Conservation (phyloP, 2,888 invertebrate species). For the Drosophila monieri region DNA sequence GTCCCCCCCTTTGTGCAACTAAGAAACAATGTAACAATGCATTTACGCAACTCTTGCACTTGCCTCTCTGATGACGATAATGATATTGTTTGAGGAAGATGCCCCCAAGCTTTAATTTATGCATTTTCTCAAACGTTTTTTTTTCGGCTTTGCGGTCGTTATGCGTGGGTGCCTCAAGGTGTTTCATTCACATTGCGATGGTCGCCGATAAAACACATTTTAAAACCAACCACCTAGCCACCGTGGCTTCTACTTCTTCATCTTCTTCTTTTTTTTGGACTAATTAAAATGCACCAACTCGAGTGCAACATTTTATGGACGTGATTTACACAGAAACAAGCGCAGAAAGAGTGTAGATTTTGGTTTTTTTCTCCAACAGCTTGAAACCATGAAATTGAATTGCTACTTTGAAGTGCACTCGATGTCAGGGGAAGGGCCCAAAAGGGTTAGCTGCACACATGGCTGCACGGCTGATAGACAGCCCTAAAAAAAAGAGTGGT, state of each 20-base stretch:
- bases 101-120: slow-evolving; percentile 45
- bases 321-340: slow-evolving; percentile 60
- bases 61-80: slow-evolving; percentile 13
- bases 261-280: slow-evolving; percentile 12
- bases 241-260: slow-evolving; percentile 10
- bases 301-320: slow-evolving; percentile 68
- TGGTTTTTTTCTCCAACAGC: not conserved
- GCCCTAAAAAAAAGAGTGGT: slow-evolving; percentile 8
- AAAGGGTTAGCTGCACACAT: slow-evolving; percentile 75
- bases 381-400: slow-evolving; percentile 79
- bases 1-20: not conserved
- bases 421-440: slow-evolving; percentile 47
- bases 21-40: slow-evolving; percentile 40
- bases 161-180: slow-evolving; percentile 60
- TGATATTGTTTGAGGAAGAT: slow-evolving; percentile 10
- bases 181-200: slow-evolving; percentile 61
- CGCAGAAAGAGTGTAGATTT: slow-evolving; percentile 9
- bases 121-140: slow-evolving; percentile 51
- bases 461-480: slow-evolving; percentile 72
- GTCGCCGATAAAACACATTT: slow-evolving; percentile 50
- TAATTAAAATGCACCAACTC: slow-evolving; percentile 55
- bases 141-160: slow-evolving; percentile 15
- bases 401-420: slow-evolving; percentile 82
- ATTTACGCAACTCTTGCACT: slow-evolving; percentile 47
- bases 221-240: slow-evolving; percentile 24